A percentile compares a stretch with the other conserved stretches of the same genome.
Conservation (phyloP, 2,888 invertebrate species). For the Phyllotreta cruciferae region DNA sequence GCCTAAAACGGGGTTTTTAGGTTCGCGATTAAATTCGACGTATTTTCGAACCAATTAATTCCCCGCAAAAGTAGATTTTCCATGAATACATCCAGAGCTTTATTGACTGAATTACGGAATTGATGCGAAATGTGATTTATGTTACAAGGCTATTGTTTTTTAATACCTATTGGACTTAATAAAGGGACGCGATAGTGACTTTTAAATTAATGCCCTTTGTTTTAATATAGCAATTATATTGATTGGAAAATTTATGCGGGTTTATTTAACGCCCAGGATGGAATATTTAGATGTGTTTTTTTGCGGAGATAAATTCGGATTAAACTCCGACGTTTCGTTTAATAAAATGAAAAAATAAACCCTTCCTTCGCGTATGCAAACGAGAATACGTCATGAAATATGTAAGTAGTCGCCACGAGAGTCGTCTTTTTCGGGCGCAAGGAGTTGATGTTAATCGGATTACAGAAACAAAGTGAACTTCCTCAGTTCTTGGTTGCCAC, state of each 20-base stretch:
- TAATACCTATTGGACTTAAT: slow-evolving; percentile 14
- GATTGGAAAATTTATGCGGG: slow-evolving; percentile 1
- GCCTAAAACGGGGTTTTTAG: too few relatives aligned
- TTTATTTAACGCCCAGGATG: too few relatives aligned
- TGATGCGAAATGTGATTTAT: slow-evolving; percentile 13
- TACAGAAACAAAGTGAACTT: slow-evolving; percentile 36
- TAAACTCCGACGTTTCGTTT: background rate
- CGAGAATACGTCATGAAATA: slow-evolving; percentile 43
- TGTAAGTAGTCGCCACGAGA: slow-evolving; percentile 38
- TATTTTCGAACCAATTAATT: too few relatives aligned
- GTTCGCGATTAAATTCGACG: too few relatives aligned
- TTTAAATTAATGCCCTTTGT: slow-evolving; percentile 7
- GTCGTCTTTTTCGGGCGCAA: slow-evolving; percentile 38
- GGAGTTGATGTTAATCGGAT: slow-evolving; percentile 43
- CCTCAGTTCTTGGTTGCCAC: slow-evolving; percentile 26
- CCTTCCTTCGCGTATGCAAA: slow-evolving; percentile 36
- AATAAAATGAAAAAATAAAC: slow-evolving; percentile 3
- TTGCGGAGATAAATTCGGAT: too few relatives aligned
- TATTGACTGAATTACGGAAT: background rate
- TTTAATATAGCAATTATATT: slow-evolving; percentile 5
- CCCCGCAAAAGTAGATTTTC: too few relatives aligned
- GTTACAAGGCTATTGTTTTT: slow-evolving; percentile 19
- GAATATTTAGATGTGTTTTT: too few relatives aligned
- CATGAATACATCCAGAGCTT: too few relatives aligned
- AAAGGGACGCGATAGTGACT: slow-evolving; percentile 7